A percentile compares a stretch with the other conserved stretches of the same genome.
phyloP scores from a whole-genome alignment of 35 echinoderm and acorn worm species.

The Ptychodera flava region DNA sequence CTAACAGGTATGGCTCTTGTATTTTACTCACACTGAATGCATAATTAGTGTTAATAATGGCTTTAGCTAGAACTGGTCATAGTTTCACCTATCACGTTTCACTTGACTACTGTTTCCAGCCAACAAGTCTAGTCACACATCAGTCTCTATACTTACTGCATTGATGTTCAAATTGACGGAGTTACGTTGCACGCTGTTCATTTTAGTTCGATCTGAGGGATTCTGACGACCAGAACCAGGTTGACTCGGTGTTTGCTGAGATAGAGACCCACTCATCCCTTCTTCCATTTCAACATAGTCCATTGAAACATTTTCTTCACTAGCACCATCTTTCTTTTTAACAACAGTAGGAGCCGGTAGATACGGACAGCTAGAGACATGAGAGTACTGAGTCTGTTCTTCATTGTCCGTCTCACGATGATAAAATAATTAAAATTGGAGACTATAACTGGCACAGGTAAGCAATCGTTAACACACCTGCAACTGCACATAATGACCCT shows the following conservation, averaged over 20 bases:
- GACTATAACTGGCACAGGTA: slow-evolving; percentile 98
- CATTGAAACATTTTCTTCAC: slow-evolving; percentile 42
- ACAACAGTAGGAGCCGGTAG: slow-evolving; percentile 50
- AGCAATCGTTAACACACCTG: slow-evolving; percentile 96
- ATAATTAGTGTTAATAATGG: no score
- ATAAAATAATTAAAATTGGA: slow-evolving; percentile 99
- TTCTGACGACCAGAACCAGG: background rate
- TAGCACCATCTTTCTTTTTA: slow-evolving; percentile 49
- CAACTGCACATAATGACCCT: slow-evolving; percentile 91
- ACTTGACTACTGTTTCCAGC: background rate
- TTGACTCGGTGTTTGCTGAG: slow-evolving; percentile 39
- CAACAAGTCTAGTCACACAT: slow-evolving; percentile 49
- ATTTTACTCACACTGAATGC: no score
- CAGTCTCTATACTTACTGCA: slow-evolving; percentile 91
- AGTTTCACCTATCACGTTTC: background rate
- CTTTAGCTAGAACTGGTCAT: no score
- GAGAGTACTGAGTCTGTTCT: slow-evolving; percentile 74
- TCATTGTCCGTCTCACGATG: slow-evolving; percentile 88
- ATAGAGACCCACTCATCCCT: slow-evolving; percentile 34
- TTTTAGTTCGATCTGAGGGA: slow-evolving; percentile 55
- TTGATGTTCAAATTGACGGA: slow-evolving; percentile 84
- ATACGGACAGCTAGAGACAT: slow-evolving; percentile 78
- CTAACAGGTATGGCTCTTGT: no score
- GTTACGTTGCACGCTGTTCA: slow-evolving; percentile 90
- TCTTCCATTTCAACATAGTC: slow-evolving; percentile 96